phyloP scores from a whole-genome alignment of 2,888 invertebrate species.

The Belgica antarctica region DNA sequence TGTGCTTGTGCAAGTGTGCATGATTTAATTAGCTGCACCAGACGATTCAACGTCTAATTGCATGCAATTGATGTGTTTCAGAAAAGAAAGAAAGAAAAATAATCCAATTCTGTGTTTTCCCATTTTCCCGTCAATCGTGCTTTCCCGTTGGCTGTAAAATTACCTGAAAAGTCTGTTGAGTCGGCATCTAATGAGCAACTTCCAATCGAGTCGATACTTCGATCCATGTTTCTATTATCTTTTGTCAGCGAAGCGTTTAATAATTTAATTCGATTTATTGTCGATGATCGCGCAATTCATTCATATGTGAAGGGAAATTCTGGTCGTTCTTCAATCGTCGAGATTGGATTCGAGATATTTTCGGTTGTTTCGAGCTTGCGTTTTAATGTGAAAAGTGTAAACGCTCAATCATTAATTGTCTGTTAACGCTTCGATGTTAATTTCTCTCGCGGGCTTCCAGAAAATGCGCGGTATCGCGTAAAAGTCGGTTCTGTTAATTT shows the following conservation, averaged over 20 bases:
- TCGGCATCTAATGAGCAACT: slow-evolving; percentile 84
- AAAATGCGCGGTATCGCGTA: background rate
- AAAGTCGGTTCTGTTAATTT: slow-evolving; percentile 22
- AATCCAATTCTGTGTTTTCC: too few species aligned
- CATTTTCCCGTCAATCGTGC: background rate
- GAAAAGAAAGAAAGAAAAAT: too few species aligned
- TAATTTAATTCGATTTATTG: slow-evolving; percentile 26
- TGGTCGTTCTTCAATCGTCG: background rate
- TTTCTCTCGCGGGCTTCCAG: slow-evolving; percentile 23
- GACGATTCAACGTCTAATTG: background rate
- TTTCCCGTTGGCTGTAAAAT: slow-evolving; percentile 38
- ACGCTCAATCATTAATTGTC: slow-evolving; percentile 23
- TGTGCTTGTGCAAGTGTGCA: slow-evolving; percentile 3
- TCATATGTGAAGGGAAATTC: background rate
- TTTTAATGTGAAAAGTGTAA: too few species aligned
- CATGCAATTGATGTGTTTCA: background rate
- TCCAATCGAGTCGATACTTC: slow-evolving; percentile 79
- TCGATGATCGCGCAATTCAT: background rate
- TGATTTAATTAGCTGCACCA: background rate
- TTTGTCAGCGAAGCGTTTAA: background rate
- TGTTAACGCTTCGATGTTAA: slow-evolving; percentile 26
- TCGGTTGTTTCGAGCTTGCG: too few species aligned
- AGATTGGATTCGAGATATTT: background rate
- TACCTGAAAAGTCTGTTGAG: slow-evolving; percentile 72
- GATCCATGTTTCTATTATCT: slow-evolving; percentile 58